These are phyloP conservation scores for Cephus rjabovi DNA, from an alignment of 2,888 invertebrate species.

Conservation along the genomic window DNA sequence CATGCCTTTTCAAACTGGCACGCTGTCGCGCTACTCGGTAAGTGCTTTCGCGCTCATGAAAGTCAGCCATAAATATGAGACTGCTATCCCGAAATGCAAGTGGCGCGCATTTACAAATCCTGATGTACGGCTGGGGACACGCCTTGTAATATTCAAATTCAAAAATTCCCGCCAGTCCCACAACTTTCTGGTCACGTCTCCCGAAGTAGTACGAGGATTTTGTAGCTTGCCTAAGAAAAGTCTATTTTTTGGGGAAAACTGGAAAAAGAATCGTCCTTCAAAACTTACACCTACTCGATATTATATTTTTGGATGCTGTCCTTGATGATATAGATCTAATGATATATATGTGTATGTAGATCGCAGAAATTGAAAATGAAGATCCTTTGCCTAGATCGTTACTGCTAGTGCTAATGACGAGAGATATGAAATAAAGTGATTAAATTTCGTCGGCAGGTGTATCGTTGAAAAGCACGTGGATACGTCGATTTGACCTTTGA, in stretches of 20 bases:
- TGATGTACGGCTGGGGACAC: background rate
- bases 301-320: no score
- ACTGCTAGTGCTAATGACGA: background rate
- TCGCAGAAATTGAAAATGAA: no score
- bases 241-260: no score
- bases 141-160: background rate
- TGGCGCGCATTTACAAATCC: constrained; percentile 2
- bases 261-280: no score
- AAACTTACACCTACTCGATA: no score
- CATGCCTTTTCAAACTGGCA: background rate
- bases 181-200: background rate
- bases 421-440: background rate
- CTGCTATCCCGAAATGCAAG: background rate
- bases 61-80: constrained; percentile 2
- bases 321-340: no score
- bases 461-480: background rate
- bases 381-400: background rate
- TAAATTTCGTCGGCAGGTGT: background rate
- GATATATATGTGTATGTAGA: no score
- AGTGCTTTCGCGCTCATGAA: background rate
- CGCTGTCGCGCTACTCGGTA: background rate
- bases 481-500: background rate
- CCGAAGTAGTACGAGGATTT: background rate
- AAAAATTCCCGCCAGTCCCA: background rate
- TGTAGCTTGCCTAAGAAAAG: background rate